These are phyloP conservation scores for Lutjanus erythropterus DNA, from an alignment of 2,113 vertebrate species.

Conservation along the genomic window DNA sequence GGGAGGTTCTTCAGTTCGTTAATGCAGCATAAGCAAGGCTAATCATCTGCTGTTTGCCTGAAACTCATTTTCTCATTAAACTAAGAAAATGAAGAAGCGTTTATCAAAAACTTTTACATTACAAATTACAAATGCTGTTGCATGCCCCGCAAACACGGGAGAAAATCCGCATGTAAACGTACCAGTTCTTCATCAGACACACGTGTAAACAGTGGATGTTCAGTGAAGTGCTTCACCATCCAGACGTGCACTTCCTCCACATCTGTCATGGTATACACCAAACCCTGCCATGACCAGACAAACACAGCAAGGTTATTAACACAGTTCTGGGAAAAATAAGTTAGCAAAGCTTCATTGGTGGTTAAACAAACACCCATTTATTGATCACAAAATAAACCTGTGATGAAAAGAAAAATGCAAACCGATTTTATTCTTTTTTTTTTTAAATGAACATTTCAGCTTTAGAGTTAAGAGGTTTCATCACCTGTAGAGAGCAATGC, in stretches of 20 bases:
- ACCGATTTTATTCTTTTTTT: neutral
- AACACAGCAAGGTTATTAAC: constrained; percentile 43
- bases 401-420: neutral
- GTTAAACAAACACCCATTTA: neutral
- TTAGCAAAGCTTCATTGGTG: neutral
- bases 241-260: constrained; percentile 92
- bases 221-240: constrained; percentile 92
- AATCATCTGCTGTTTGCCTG: too few species aligned
- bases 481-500: constrained; percentile 43
- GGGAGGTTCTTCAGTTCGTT: neutral
- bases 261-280: constrained; percentile 93
- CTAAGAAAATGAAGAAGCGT: too few species aligned
- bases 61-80: too few species aligned
- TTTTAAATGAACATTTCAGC: neutral
- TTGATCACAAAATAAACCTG: neutral
- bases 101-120: too few species aligned
- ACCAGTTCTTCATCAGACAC: constrained; percentile 90
- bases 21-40: neutral
- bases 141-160: constrained; percentile 20
- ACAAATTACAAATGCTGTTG: constrained; percentile 3
- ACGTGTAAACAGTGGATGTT: constrained; percentile 89
- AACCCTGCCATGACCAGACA: constrained; percentile 82
- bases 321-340: constrained; percentile 16
- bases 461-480: constrained; percentile 26
- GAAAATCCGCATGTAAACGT: constrained; percentile 55